Percentiles rank a stretch among this genome's conserved stretches.
Evolutionary conservation across 2,888 invertebrate genomes (phyloP).

Genomic region (Tethea ocularis): DNA sequence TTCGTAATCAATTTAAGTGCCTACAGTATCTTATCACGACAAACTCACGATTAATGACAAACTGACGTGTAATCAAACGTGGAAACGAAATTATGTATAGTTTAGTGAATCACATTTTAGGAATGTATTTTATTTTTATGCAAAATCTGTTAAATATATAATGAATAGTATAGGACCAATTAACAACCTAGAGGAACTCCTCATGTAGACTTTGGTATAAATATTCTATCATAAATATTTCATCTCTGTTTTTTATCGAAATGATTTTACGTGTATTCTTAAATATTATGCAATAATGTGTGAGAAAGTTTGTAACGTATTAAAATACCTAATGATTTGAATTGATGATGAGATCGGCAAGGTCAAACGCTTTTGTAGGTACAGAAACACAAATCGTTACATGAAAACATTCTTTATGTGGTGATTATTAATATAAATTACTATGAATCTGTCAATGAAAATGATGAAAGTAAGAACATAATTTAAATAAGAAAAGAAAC

Average conservation of each 20-base stretch:
- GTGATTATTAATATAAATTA: not conserved
- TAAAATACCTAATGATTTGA: not conserved
- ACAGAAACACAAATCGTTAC: not conserved
- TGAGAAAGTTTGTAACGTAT: not conserved
- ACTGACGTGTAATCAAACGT: constrained; percentile 17
- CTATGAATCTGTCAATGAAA: not conserved
- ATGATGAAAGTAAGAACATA: not conserved
- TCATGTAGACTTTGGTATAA: not conserved
- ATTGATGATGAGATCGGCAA: not conserved
- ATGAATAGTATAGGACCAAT: constrained; percentile 5
- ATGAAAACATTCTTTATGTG: not conserved
- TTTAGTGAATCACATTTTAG: not conserved
- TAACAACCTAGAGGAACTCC: constrained; percentile 5
- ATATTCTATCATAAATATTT: no score
- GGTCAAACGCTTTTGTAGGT: constrained; percentile 1
- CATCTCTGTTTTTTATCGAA: not conserved
- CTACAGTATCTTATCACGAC: constrained; percentile 24
- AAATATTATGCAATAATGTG: not conserved
- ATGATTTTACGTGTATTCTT: not conserved
- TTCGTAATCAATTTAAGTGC: constrained; percentile 19
- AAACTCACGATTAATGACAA: constrained; percentile 23
- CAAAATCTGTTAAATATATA: not conserved
- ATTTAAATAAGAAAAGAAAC: not conserved
- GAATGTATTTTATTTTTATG: not conserved
- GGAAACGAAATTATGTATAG: constrained; percentile 6